Base-by-base conservation (phyloP, 2,888 invertebrate genomes). In the Trimorus sp. region DNA sequence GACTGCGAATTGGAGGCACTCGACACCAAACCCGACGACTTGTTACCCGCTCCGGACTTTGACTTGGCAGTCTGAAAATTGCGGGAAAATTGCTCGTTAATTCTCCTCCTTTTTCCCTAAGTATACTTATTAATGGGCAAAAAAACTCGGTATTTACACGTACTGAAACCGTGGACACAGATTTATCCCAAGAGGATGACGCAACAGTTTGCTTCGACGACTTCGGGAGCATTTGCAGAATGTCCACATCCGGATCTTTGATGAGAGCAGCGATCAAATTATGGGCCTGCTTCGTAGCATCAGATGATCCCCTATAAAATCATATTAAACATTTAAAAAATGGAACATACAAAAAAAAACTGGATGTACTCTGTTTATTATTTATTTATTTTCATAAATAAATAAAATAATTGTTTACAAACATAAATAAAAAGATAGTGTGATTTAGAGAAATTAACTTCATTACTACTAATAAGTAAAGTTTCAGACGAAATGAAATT, bases 251-350 rank as follows among this genome's bases (percentile, higher is more conserved):
- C 6, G 98, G 98, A 93, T 99, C 99, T 92, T 97, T 97, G 89
- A 99, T 97, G 88, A 99, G 94, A 9, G 97, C 95, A 54, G 96
- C 95, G 86, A 99, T 99, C 88, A 99, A 94, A 86, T 94, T 94
- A 89, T 98, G 96, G 66, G 99, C 99, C 90, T 98, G 97, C 90
- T 97, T 96, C 0, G 97, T 98, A 7, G 98, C 97, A 88, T 99
- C 98, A 16, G 96, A 94, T 0, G 97, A 96, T 60, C 98, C 98
- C 93, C 96, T 96, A 90, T 49, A 1, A 12, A 14, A 7, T 14
- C 89, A 99, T 99, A 66, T n/a, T n/a, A n/a, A 99, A 98, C 71
- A 99, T 94, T 79, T 98, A 98, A n/a, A n/a, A n/a, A n/a, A n/a
- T n/a, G n/a, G n/a, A n/a, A n/a, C n/a, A n/a, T n/a, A n/a, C n/a